These are phyloP conservation scores for Piaya cayana DNA, from an alignment of 2,113 vertebrate genomes.

Conservation along the genomic window DNA sequence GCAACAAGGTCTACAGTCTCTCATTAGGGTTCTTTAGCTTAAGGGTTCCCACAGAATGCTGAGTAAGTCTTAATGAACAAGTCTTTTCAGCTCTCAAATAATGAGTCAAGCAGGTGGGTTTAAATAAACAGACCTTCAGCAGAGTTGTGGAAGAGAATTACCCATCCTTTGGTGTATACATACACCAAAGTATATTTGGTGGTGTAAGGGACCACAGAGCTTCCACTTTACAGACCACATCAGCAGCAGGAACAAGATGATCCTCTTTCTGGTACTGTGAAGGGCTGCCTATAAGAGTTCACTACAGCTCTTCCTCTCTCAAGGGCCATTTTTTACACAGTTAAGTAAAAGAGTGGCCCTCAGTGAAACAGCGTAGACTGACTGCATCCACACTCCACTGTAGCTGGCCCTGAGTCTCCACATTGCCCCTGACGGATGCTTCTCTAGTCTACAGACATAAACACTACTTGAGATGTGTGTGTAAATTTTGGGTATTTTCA, in stretches of 20 bases:
- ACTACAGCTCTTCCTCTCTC: not conserved
- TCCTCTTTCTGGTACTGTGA: not conserved
- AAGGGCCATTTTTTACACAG: not conserved
- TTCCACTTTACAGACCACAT: not conserved
- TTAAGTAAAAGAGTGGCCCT: not conserved
- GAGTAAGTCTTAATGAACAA: not conserved
- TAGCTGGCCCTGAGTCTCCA: not conserved
- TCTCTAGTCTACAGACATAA: not conserved
- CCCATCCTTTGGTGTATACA: not conserved
- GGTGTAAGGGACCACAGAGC: not conserved
- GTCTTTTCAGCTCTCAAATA: not conserved
- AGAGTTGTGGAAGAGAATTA: not conserved
- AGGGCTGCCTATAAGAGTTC: not conserved
- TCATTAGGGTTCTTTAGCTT: not conserved
- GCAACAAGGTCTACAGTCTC: rapidly evolving
- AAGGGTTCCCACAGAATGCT: not conserved
- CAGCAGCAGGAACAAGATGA: not conserved
- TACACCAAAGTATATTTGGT: no score
- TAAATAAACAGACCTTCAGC: not conserved
- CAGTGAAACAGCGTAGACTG: not conserved
- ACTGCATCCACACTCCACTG: not conserved
- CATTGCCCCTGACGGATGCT: not conserved
- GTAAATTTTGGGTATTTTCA: not conserved
- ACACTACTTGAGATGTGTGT: not conserved
- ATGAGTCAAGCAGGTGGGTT: not conserved